Evolutionary conservation across 1,140 invertebrate species (phyloP), one percentile per base, ranked within the genome.

Genomic region (Araneus ventricosus): DNA sequence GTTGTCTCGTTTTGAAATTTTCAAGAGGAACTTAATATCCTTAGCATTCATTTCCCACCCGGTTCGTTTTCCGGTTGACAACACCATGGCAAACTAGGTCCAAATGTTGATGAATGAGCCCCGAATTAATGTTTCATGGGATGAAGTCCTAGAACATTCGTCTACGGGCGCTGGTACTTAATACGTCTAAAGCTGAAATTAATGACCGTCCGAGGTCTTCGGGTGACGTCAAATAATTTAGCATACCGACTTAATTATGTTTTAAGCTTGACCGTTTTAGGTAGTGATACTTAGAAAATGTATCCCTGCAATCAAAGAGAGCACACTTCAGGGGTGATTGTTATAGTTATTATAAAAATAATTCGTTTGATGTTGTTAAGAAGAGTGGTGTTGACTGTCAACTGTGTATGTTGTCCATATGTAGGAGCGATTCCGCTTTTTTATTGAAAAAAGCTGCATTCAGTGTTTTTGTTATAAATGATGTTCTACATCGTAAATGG

Each of bases 171-270:
- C 22, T 37, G 88, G 41, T 90, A 90, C 61, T 85, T 92, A 85
- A 92, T 92, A 52, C 90, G 90, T 52, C 82, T 92, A 92, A 92
- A 92, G 90, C 82, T 92, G 39, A 92, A 92, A 92, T 92, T 92
- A 92, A 92, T 92, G 90, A 86, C 61, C 90, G 37, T 85, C 10
- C 80, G 37, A n/a, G 82, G 52, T 82, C 37, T 86, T 92, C 57
- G 82, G 90, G 75, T 84, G 59, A 92, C 90, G 80, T 92, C 80
- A 92, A 92, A 92, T 86, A 92, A 92, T 92, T 92, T 92, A 85
- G 82, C 90, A 92, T 61, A 92, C 90, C 39, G 80, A 92, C 90
- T 92, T 92, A 92, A 92, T 92, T 92, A 92, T 92, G 85, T 82
- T 92, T 92, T 85, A 86, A 92, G 80, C 41, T 59, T n/a, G 82